phyloP scores from a whole-genome alignment of 2,113 vertebrate genomes.

The Heterotilapia buettikoferi region DNA sequence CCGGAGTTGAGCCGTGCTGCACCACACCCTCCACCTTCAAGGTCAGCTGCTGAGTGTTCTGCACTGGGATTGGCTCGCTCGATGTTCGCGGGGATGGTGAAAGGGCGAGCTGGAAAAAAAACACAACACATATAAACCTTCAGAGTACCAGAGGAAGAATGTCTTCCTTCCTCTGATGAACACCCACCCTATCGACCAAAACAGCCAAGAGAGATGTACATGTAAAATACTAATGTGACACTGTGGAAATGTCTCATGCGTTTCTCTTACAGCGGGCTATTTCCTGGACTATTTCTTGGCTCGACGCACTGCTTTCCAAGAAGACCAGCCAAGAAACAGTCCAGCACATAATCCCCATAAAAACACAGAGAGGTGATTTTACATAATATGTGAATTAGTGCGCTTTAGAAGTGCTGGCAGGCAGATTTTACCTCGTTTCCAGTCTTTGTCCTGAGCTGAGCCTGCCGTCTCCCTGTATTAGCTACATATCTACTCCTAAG shows the following conservation, averaged over 20 bases:
- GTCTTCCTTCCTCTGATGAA: not conserved
- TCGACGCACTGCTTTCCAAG: not conserved
- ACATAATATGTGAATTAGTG: not conserved
- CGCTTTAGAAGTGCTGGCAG: not conserved
- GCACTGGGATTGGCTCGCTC: constrained; percentile 90
- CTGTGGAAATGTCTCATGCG: not conserved
- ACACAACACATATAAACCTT: not conserved
- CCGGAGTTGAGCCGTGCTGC: constrained; percentile 90
- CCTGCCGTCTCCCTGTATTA: not conserved
- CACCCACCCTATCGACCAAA: not conserved
- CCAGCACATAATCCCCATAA: not conserved
- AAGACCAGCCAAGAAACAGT: not conserved
- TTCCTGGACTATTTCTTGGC: not conserved
- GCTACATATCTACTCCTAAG: not conserved
- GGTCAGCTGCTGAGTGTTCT: constrained; percentile 90
- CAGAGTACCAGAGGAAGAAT: not conserved
- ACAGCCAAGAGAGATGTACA: not conserved
- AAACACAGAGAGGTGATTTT: not conserved
- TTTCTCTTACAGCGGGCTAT: not conserved
- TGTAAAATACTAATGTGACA: not conserved
- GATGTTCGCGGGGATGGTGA: constrained; percentile 92
- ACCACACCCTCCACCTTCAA: constrained; percentile 97
- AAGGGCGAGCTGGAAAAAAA: constrained; percentile 80
- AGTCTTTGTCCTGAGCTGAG: not conserved
- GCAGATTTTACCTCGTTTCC: not conserved